Conservation (phyloP, 2,113 vertebrate genomes). For the Cariama cristata region DNA sequence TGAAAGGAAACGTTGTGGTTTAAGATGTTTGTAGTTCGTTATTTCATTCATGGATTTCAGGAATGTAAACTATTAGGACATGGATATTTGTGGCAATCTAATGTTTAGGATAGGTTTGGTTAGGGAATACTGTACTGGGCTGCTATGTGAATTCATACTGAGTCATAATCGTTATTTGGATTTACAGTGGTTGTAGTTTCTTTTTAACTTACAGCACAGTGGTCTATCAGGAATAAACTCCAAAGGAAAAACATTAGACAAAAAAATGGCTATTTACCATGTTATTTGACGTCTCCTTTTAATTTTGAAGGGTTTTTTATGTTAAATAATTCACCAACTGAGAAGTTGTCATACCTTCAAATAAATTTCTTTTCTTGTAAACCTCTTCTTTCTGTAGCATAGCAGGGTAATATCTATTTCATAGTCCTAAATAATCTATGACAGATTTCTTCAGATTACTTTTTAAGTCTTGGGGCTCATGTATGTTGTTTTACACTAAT, state of each 20-base stretch:
- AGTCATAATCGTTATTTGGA: background rate
- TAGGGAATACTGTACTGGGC: background rate
- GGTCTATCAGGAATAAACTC: background rate
- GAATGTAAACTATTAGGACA: constrained; percentile 1
- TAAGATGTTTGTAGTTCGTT: background rate
- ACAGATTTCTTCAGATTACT: background rate
- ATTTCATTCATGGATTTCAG: background rate
- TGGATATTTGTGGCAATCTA: background rate
- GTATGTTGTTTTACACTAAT: background rate
- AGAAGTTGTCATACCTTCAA: background rate
- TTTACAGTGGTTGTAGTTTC: background rate
- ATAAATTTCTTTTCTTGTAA: background rate
- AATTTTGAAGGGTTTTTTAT: background rate
- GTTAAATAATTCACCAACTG: background rate
- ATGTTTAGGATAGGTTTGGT: background rate
- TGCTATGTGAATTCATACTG: background rate
- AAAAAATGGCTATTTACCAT: background rate
- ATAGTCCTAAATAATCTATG: background rate
- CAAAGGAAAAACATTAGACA: background rate
- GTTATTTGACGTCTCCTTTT: background rate
- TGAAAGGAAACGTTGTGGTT: background rate
- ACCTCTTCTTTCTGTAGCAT: background rate
- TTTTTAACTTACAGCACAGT: background rate
- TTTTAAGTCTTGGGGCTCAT: background rate
- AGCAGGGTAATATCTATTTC: background rate